Evolutionary conservation across 2,888 invertebrate genomes (phyloP).

Genomic region (Dryococelus australis): DNA sequence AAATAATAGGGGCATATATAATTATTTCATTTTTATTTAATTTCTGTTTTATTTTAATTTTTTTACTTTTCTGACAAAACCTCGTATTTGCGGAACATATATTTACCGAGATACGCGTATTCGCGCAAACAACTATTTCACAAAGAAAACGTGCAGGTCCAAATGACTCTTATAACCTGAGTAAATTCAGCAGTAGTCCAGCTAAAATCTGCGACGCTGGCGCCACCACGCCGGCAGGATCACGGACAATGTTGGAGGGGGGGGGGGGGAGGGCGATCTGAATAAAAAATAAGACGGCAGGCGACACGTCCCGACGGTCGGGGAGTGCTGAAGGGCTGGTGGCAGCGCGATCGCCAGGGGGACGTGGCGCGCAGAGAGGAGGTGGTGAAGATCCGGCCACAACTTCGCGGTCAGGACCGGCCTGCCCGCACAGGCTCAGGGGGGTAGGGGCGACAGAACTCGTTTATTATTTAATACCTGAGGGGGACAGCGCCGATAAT

Average conservation of each 20-base stretch:
- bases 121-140: too few relatives aligned
- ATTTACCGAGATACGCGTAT: too few relatives aligned
- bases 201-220: too few relatives aligned
- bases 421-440: not conserved
- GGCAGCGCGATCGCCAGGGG: not conserved
- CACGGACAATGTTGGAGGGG: not conserved
- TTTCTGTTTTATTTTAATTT: too few relatives aligned
- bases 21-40: too few relatives aligned
- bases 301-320: too few relatives aligned
- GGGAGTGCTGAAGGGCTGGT: not conserved
- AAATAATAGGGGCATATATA: too few relatives aligned
- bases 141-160: too few relatives aligned
- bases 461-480: slow-evolving; percentile 16
- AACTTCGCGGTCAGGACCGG: not conserved
- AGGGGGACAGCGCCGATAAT: not conserved
- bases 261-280: not conserved
- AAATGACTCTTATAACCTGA: too few relatives aligned
- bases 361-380: not conserved
- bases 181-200: too few relatives aligned
- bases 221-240: not conserved
- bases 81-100: too few relatives aligned
- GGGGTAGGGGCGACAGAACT: not conserved
- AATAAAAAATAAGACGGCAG: not conserved
- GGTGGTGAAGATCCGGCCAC: not conserved
- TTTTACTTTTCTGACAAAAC: too few relatives aligned